These are phyloP conservation scores for Tauraco erythrolophus DNA, from an alignment of 2,113 vertebrate species.

Conservation along the genomic window DNA sequence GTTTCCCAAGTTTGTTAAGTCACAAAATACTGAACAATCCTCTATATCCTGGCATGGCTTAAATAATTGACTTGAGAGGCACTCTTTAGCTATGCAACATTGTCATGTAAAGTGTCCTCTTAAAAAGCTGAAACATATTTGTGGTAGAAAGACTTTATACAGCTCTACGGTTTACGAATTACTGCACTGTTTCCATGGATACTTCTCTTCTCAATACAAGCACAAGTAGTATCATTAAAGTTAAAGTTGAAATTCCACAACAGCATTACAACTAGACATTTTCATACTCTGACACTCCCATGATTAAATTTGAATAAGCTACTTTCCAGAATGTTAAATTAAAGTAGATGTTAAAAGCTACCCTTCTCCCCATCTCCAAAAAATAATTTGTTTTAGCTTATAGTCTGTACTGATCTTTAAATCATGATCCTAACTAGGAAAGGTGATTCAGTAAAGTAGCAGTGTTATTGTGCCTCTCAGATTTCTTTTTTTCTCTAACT, in stretches of 20 bases:
- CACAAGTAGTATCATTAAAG: background rate
- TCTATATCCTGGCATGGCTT: background rate
- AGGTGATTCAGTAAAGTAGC: background rate
- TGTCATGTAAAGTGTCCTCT: background rate
- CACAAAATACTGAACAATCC: background rate
- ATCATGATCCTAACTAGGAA: background rate
- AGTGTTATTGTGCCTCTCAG: background rate
- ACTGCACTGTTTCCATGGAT: constrained; percentile 48
- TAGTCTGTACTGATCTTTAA: background rate
- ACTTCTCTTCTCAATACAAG: background rate
- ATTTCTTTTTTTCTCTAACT: no score
- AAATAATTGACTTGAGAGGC: background rate
- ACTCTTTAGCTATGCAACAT: background rate
- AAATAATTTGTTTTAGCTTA: background rate
- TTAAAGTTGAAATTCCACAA: background rate
- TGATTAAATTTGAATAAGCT: background rate
- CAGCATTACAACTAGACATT: background rate
- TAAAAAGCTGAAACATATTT: constrained; percentile 13
- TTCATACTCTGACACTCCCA: background rate
- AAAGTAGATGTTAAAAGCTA: background rate
- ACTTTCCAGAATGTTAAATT: background rate
- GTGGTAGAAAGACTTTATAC: background rate
- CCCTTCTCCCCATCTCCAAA: background rate
- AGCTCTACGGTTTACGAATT: constrained; percentile 38
- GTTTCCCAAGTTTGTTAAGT: background rate